These are phyloP conservation scores for Phyllotis vaccarum DNA, from an alignment of 2,797 vertebrate species.

Conservation along the genomic window DNA sequence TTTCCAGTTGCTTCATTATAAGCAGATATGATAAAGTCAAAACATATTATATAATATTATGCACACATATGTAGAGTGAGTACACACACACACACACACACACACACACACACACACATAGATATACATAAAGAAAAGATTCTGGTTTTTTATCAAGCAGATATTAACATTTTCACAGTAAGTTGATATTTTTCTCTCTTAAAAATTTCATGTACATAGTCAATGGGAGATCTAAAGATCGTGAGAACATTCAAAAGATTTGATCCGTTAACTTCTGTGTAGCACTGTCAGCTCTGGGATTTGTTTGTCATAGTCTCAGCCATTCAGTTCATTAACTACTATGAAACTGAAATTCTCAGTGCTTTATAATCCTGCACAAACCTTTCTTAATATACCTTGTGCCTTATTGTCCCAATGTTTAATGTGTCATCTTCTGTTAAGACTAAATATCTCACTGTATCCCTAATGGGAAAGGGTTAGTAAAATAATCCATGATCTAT, in stretches of 20 bases:
- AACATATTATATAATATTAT: background rate
- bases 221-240: conserved; percentile 25
- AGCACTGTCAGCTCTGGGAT: background rate
- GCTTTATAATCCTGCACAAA: background rate
- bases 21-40: background rate
- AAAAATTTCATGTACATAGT: background rate
- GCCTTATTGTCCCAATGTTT: background rate
- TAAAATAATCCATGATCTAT: background rate
- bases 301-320: background rate
- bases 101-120: background rate
- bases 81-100: too few relatives aligned
- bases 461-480: background rate
- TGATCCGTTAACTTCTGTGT: background rate
- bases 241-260: background rate
- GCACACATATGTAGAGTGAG: too few relatives aligned
- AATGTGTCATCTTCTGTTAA: background rate
- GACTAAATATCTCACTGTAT: background rate
- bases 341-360: background rate
- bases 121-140: too few relatives aligned
- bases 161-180: background rate
- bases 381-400: background rate
- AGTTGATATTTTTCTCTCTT: background rate
- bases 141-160: background rate
- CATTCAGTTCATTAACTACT: conserved; percentile 1
- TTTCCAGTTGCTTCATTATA: background rate